A percentile compares a stretch with the other conserved stretches of the same genome.
These are phyloP conservation scores for Drosophila atroscutellata DNA, from an alignment of 2,888 invertebrate species.

Conservation along the genomic window DNA sequence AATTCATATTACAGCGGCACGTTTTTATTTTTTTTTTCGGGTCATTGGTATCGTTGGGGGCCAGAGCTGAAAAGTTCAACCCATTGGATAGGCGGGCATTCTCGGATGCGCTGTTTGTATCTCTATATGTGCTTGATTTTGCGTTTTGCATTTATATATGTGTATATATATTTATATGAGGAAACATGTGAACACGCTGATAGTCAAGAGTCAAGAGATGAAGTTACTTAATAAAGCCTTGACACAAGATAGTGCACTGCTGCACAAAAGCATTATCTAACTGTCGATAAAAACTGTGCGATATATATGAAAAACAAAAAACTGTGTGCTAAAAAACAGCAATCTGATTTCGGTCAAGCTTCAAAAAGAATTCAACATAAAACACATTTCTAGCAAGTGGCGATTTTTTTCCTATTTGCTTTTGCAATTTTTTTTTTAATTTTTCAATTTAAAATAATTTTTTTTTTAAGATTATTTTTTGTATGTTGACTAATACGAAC, in stretches of 20 bases:
- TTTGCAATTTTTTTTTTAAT: not conserved
- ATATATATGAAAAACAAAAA: not conserved
- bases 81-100: constrained; percentile 39
- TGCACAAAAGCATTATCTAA: not conserved
- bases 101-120: constrained; percentile 28
- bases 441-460: too few species aligned
- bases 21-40: constrained; percentile 39
- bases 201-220: constrained; percentile 46
- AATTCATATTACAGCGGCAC: constrained; percentile 43
- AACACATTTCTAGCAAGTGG: not conserved
- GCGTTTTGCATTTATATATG: not conserved
- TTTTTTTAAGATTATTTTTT: too few species aligned
- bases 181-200: constrained; percentile 46
- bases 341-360: not conserved
- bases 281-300: not conserved
- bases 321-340: not conserved
- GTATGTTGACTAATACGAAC: too few species aligned
- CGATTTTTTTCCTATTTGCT: not conserved
- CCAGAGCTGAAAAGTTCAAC: constrained; percentile 44
- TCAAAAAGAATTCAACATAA: not conserved
- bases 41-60: constrained; percentile 55
- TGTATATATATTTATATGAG: constrained; percentile 29
- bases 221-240: constrained; percentile 41
- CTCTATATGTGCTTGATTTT: constrained; percentile 27
- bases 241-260: constrained; percentile 26